Percentiles rank a stretch among this genome's conserved stretches.
These are phyloP conservation scores for Lonchura striata DNA, from an alignment of 2,113 vertebrate species.

Conservation along the genomic window DNA sequence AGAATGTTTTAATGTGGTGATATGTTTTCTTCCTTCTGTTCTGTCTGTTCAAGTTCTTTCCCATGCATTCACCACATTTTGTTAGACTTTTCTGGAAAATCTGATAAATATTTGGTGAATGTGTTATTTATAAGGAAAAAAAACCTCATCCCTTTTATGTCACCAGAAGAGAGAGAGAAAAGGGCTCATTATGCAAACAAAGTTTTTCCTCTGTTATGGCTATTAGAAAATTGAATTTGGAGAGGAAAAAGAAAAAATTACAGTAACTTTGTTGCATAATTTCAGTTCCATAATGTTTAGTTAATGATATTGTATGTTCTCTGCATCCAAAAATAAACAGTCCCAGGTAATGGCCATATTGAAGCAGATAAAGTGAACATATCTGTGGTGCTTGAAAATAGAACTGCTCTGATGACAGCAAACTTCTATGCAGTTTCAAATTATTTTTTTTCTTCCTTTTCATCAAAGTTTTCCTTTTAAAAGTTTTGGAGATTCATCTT, in stretches of 20 bases:
- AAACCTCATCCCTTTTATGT: neutral
- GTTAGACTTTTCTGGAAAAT: neutral
- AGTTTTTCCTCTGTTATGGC: neutral
- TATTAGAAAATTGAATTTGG: neutral
- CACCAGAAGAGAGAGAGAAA: neutral
- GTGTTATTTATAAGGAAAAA: neutral
- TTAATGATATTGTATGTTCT: neutral
- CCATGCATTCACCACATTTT: neutral
- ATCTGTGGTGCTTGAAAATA: neutral
- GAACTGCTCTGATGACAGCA: neutral
- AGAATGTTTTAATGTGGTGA: neutral
- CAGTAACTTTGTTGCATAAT: neutral
- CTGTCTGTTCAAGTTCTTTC: neutral
- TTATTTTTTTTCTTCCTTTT: neutral
- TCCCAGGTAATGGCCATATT: neutral
- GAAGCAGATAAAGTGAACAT: neutral
- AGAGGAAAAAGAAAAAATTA: neutral
- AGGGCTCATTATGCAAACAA: neutral
- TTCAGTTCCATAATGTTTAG: too few relatives aligned
- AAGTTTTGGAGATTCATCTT: neutral
- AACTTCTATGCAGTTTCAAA: neutral
- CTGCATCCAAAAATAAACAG: neutral
- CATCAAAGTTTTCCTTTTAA: neutral
- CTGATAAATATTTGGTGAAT: neutral
- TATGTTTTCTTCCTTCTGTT: neutral